Conservation (phyloP, 2,113 vertebrate species). For the Muscicapa adusta region DNA sequence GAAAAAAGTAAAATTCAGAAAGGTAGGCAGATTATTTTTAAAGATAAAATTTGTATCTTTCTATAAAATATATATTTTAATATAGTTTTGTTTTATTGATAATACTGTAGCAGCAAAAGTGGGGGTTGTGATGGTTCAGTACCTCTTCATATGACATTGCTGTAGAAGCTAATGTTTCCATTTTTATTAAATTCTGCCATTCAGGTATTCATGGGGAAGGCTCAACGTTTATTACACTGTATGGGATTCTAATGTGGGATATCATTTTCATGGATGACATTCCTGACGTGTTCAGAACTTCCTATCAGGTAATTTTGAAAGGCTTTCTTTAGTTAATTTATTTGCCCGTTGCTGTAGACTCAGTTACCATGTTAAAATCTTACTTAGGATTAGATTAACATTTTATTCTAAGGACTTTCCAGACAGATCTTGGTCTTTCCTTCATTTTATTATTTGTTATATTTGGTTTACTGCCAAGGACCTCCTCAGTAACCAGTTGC, state of each 20-base stretch:
- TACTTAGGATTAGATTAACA: background rate
- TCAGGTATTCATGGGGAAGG: constrained; percentile 97
- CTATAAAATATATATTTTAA: background rate
- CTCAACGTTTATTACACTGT: constrained; percentile 88
- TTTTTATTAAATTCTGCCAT: background rate
- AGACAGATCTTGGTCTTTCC: background rate
- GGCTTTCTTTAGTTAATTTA: background rate
- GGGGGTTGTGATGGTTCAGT: background rate
- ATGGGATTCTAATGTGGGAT: constrained; percentile 90
- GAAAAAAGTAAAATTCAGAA: background rate
- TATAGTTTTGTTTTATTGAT: background rate
- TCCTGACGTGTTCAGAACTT: constrained; percentile 87
- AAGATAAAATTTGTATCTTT: background rate
- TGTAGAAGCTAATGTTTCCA: background rate
- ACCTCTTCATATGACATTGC: background rate
- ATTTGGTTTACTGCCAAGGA: background rate
- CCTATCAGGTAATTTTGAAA: constrained; percentile 84
- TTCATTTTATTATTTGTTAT: background rate
- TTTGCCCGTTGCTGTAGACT: background rate
- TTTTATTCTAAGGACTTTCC: background rate
- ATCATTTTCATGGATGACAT: constrained; percentile 87
- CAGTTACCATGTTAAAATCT: background rate
- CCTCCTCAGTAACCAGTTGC: background rate
- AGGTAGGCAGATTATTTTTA: background rate
- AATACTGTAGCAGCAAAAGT: background rate